Percentiles rank a stretch among this genome's conserved stretches.
Conservation (phyloP, 2,888 invertebrate genomes). For the Tachina grossa region DNA sequence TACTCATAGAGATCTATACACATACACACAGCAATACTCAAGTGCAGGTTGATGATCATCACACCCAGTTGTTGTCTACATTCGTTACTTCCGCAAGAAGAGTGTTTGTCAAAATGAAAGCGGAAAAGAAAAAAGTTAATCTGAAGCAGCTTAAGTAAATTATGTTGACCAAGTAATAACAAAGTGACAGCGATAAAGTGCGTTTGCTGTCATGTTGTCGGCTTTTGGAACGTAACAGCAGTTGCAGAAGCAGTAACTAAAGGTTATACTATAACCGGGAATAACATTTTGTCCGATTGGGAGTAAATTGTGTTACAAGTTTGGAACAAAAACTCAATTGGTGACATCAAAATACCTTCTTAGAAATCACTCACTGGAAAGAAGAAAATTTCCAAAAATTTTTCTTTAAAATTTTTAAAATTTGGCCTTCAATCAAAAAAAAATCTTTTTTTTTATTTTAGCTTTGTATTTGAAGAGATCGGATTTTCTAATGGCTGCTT, state of each 20-base stretch:
- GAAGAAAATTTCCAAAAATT: too few relatives aligned
- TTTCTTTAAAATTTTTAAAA: too few relatives aligned
- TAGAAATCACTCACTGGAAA: too few relatives aligned
- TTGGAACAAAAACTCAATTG: too few relatives aligned
- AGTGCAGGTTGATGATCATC: constrained; percentile 20
- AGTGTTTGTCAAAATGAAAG: neutral
- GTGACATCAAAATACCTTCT: too few relatives aligned
- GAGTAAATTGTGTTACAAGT: too few relatives aligned
- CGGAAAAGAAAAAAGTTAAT: constrained; percentile 30
- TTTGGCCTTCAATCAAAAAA: too few relatives aligned
- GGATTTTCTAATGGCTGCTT: too few relatives aligned
- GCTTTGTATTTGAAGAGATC: too few relatives aligned
- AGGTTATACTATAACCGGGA: neutral
- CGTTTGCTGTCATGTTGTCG: constrained; percentile 45
- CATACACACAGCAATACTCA: neutral
- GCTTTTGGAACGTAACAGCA: constrained; percentile 16
- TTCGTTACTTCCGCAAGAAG: neutral
- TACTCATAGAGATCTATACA: neutral
- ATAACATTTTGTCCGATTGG: too few relatives aligned
- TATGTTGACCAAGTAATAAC: constrained; percentile 62
- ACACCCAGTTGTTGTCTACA: neutral
- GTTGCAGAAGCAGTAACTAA: constrained; percentile 5
- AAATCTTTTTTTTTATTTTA: too few relatives aligned
- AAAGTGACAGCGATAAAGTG: constrained; percentile 60
- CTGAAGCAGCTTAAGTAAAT: constrained; percentile 44